Conservation (phyloP, 2,888 invertebrate genomes). For the Orthosia cruda region DNA sequence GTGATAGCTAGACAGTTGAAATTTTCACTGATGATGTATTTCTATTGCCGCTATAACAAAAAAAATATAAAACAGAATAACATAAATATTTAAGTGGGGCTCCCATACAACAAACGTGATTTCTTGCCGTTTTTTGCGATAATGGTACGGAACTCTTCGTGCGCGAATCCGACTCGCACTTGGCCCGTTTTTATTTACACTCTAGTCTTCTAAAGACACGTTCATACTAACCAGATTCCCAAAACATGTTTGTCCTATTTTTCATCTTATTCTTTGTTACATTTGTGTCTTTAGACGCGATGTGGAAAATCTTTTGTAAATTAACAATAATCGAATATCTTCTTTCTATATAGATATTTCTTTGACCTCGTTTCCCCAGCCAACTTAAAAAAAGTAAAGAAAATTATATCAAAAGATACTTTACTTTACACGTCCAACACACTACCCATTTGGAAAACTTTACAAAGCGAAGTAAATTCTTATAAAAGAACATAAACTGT, state of each 20-base stretch:
- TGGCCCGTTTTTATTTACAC: neutral
- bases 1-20: no score
- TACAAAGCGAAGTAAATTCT: slow-evolving; percentile 11
- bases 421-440: neutral
- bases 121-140: no score
- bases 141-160: no score
- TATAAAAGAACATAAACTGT: slow-evolving; percentile 29
- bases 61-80: no score
- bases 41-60: no score
- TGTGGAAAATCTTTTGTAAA: neutral
- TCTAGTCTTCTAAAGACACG: neutral
- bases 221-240: neutral
- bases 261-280: no score
- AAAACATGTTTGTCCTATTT: neutral
- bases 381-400: neutral
- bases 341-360: neutral
- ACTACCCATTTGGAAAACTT: neutral
- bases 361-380: neutral
- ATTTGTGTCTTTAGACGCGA: no score
- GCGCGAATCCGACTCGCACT: no score
- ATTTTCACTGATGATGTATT: no score
- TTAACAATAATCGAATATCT: neutral
- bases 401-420: neutral
- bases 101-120: no score
- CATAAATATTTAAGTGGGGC: no score